phyloP scores from a whole-genome alignment of 2,888 invertebrate species.

The Gastracanthus pulcherrimus region DNA sequence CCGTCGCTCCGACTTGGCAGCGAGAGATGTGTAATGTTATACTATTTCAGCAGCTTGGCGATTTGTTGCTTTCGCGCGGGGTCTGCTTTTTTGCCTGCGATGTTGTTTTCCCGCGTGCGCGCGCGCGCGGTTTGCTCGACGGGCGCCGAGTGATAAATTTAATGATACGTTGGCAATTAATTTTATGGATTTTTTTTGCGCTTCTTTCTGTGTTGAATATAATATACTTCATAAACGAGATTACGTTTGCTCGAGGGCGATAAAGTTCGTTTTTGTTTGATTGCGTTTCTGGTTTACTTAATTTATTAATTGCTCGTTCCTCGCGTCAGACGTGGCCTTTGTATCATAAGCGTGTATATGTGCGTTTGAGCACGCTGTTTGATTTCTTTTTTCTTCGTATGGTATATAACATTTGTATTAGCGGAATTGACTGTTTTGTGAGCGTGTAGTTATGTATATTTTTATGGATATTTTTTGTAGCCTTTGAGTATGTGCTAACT shows the following conservation, averaged over 20 bases:
- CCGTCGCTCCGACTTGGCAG: neutral
- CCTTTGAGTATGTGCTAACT: slow-evolving; percentile 49
- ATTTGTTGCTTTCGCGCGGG: neutral
- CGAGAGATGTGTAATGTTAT: slow-evolving; percentile 25
- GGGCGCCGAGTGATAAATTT: slow-evolving; percentile 20
- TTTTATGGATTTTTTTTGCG: slow-evolving; percentile 10
- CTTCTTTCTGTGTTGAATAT: neutral
- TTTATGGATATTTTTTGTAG: slow-evolving; percentile 46
- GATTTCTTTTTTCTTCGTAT: slow-evolving; percentile 5
- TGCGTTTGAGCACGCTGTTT: neutral
- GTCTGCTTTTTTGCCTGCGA: neutral
- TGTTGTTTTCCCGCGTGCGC: neutral
- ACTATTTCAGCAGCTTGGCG: slow-evolving; percentile 28
- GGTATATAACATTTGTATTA: slow-evolving; percentile 41
- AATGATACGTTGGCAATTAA: slow-evolving; percentile 42
- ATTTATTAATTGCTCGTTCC: slow-evolving; percentile 38
- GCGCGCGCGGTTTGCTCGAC: no score
- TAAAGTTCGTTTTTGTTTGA: slow-evolving; percentile 5
- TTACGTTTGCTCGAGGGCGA: neutral
- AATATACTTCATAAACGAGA: slow-evolving; percentile 9
- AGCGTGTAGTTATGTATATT: slow-evolving; percentile 8
- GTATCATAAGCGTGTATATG: neutral
- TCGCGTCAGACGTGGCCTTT: no score
- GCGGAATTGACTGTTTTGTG: neutral
- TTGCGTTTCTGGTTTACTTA: slow-evolving; percentile 15